Conservation (phyloP, 2,888 invertebrate genomes). For the Nasonovia ribisnigri region DNA sequence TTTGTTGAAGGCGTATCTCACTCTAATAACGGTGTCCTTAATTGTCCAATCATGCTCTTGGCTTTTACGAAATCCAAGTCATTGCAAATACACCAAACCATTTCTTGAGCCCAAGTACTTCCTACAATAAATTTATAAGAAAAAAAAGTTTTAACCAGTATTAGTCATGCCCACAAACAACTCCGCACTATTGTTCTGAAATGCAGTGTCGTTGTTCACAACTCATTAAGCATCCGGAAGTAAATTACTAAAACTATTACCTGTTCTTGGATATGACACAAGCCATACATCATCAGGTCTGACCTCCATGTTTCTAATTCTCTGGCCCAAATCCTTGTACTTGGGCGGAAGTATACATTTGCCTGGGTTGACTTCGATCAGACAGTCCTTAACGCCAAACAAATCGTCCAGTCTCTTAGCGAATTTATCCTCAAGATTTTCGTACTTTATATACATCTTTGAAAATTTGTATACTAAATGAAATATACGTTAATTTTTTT, state of each 20-base stretch:
- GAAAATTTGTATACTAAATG: background rate
- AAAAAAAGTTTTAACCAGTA: background rate
- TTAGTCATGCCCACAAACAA: background rate
- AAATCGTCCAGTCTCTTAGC: constrained; percentile 76
- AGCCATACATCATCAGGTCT: constrained; percentile 86
- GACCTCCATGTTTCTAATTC: constrained; percentile 80
- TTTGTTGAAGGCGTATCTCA: constrained; percentile 67
- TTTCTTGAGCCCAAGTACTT: constrained; percentile 94
- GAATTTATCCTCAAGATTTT: constrained; percentile 75
- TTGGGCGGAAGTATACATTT: constrained; percentile 79
- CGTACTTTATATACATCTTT: constrained; percentile 72
- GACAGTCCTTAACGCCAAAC: constrained; percentile 79
- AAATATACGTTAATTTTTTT: background rate
- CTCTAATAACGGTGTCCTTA: constrained; percentile 84
- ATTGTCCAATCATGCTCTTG: constrained; percentile 74
- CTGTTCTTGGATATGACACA: constrained; percentile 90
- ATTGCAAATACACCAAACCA: constrained; percentile 90
- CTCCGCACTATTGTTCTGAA: background rate
- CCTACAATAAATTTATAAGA: constrained; percentile 72
- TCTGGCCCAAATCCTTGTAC: constrained; percentile 78
- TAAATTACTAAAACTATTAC: constrained; percentile 71
- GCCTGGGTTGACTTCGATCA: constrained; percentile 82
- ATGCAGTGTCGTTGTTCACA: background rate
- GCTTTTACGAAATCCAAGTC: constrained; percentile 83
- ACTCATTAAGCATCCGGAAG: constrained; percentile 8